Evolutionary conservation across 2,888 invertebrate species (phyloP), one percentile per base, ranked within the genome.

Genomic region (Lysandra coridon): DNA sequence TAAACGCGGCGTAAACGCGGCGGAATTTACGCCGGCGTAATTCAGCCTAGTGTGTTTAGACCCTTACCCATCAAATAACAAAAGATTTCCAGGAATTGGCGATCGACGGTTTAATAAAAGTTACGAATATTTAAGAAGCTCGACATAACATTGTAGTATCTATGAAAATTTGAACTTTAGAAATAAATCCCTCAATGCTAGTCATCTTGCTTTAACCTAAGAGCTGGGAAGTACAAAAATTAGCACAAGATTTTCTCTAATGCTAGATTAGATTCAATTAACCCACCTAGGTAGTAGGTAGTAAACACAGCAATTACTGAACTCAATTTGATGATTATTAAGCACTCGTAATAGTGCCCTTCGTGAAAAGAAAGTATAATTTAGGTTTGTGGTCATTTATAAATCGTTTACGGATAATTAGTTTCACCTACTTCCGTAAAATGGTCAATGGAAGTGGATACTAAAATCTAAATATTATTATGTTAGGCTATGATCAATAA

Each of bases 251-350:
- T 64, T 30, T 64, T 64, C 64, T 64, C 64, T 23, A 30, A 64
- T 64, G 30, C 64, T 0, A 64, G 30, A 64, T 62, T 7, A 62
- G 3, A 62, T 64, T 64, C 64, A 64, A 64, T 64, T 64, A 64
- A 64, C 64, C 64, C 12, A 64, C 64, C 30, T 30, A 64, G 23
- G 64, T 30, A 64, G 30, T 64, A 64, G 23, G 64, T 30, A 64
- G 30, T 64, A 64, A 30, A 64, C 64, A 64, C 64, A 64, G 64
- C 64, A 30, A 64, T 64, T 64, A 64, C 64, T 64, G 64, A 10
- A 12, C 64, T 64, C 64, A 64, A 64, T 64, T 64, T 64, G 64
- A 64, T 30, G 30, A 64, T 64, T 64, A 64, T 30, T 64, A 64
- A 64, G 30, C 64, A 64, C 64, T 64, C 1, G 30, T 64, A 64